Evolutionary conservation across 2,113 vertebrate species (phyloP).

Genomic region (Nycticryphes semicollaris): DNA sequence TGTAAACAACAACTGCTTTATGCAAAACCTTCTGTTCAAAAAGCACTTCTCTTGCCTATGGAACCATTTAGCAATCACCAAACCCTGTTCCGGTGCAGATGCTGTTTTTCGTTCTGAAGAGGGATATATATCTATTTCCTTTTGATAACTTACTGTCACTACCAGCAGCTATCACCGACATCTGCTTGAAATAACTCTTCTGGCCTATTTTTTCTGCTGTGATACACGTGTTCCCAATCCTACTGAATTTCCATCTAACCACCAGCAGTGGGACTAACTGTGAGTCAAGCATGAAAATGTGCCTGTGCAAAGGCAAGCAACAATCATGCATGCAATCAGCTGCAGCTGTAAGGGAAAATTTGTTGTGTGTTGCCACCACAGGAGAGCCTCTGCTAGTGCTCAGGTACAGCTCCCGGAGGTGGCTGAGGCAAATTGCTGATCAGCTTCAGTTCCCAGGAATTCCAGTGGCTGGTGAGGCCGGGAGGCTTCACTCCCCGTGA

Average conservation of each 20-base stretch:
- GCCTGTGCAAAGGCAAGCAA: not conserved
- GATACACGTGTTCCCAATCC: rapidly evolving
- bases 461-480: not conserved
- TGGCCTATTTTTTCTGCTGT: not conserved
- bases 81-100: not conserved
- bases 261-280: not conserved
- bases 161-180: not conserved
- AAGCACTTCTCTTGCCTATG: not conserved
- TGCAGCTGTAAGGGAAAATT: not conserved
- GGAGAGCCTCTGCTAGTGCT: not conserved
- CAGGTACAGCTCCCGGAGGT: not conserved
- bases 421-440: not conserved
- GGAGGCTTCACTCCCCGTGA: not conserved
- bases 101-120: not conserved
- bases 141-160: not conserved
- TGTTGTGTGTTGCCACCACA: rapidly evolving
- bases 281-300: not conserved
- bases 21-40: slow-evolving; percentile 16
- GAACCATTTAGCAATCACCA: not conserved
- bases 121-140: not conserved
- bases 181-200: slow-evolving; percentile 2
- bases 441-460: not conserved
- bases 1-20: slow-evolving; percentile 25
- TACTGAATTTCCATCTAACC: not conserved
- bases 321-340: not conserved